Evolutionary conservation across 2,888 invertebrate genomes (phyloP).

Genomic region (Synergus japonicus): DNA sequence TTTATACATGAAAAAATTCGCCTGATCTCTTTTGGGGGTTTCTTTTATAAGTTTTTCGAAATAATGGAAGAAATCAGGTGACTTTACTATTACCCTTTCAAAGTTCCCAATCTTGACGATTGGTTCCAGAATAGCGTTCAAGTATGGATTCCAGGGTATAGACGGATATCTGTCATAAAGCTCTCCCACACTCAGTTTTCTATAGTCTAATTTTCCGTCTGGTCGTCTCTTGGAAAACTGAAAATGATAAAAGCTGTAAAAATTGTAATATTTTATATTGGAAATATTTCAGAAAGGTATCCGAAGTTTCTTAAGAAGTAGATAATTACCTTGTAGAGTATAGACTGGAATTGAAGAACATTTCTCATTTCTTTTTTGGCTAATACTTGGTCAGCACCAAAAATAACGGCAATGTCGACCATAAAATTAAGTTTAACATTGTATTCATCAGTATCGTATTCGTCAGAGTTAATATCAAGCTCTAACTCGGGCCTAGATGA

Average conservation of each 20-base stretch:
- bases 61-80: slow-evolving; percentile 72
- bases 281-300: not conserved
- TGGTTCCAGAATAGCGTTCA: slow-evolving; percentile 87
- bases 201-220: too few relatives aligned
- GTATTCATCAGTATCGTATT: slow-evolving; percentile 82
- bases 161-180: slow-evolving; percentile 85
- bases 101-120: slow-evolving; percentile 81
- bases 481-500: slow-evolving; percentile 84
- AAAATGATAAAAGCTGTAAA: slow-evolving; percentile 61
- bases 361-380: slow-evolving; percentile 86
- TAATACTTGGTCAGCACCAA: slow-evolving; percentile 86
- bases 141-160: slow-evolving; percentile 90
- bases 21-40: slow-evolving; percentile 84
- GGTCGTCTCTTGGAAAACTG: slow-evolving; percentile 82
- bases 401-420: slow-evolving; percentile 91
- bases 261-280: not conserved
- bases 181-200: slow-evolving; percentile 88
- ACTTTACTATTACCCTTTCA: slow-evolving; percentile 91
- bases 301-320: not conserved
- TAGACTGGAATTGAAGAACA: slow-evolving; percentile 91
- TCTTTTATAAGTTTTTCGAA: slow-evolving; percentile 82
- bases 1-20: slow-evolving; percentile 96
- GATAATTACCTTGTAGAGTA: slow-evolving; percentile 87
- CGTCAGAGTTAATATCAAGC: slow-evolving; percentile 78
- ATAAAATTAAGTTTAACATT: slow-evolving; percentile 90